A percentile compares a stretch with the other conserved stretches of the same genome.
phyloP scores from a whole-genome alignment of 2,113 vertebrate genomes.

The Oncorhynchus clarkii region DNA sequence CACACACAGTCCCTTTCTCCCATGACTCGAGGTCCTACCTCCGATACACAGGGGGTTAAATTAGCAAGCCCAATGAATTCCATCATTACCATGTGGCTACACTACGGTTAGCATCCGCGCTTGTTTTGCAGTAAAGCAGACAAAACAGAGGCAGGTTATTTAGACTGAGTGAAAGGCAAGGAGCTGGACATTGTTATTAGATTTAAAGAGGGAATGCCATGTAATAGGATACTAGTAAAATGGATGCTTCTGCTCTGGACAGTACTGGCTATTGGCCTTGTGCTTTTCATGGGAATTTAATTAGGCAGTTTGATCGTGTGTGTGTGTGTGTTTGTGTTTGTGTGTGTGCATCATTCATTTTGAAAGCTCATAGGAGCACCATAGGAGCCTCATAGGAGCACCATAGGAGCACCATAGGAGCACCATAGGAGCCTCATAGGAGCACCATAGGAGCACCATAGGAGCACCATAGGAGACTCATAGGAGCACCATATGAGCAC shows the following conservation, averaged over 20 bases:
- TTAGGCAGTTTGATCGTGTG: neutral
- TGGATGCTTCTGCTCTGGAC: constrained; percentile 47
- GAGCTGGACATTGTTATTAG: constrained; percentile 50
- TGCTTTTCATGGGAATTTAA: constrained; percentile 42
- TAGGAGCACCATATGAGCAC: no score
- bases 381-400: no score
- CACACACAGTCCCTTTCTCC: neutral
- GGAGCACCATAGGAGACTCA: no score
- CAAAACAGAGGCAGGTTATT: neutral
- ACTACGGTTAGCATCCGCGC: no score
- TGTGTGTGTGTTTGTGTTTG: no score
- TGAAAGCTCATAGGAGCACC: no score
- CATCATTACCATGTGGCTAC: neutral
- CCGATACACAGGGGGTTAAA: neutral
- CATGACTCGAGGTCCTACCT: neutral
- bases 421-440: no score
- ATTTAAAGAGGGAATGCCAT: constrained; percentile 56
- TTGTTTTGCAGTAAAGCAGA: neutral
- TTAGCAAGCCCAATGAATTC: neutral
- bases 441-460: no score
- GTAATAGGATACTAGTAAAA: constrained; percentile 55
- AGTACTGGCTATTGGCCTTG: constrained; percentile 21
- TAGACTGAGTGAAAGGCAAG: neutral
- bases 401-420: no score
- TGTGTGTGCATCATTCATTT: no score